phyloP scores from a whole-genome alignment of 2,797 vertebrate genomes.

The Sebastes matsubarae region DNA sequence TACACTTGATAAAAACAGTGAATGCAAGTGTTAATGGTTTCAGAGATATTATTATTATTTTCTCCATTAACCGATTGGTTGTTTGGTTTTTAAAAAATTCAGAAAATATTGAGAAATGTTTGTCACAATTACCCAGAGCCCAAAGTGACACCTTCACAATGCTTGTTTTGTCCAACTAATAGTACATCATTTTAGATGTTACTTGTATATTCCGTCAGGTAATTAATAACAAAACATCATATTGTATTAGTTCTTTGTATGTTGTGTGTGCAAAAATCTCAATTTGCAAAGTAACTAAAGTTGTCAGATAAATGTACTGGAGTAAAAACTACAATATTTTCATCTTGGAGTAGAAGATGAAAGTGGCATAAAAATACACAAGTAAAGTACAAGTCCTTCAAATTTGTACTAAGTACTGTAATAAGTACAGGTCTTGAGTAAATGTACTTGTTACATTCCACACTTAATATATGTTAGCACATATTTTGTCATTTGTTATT shows the following conservation, averaged over 20 bases:
- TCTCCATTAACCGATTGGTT: too few species aligned
- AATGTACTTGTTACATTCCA: too few species aligned
- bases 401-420: too few species aligned
- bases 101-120: rapidly evolving
- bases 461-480: too few species aligned
- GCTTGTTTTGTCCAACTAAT: neutral
- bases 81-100: too few species aligned
- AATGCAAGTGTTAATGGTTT: rapidly evolving
- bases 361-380: neutral
- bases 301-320: neutral
- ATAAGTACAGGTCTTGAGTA: too few species aligned
- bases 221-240: neutral
- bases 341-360: neutral
- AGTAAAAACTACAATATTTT: too few species aligned
- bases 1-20: neutral
- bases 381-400: too few species aligned
- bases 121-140: neutral
- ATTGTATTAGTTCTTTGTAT: neutral
- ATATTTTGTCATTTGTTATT: neutral
- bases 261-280: neutral
- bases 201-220: neutral
- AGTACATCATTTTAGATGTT: neutral
- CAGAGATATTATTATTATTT: neutral
- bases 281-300: neutral
- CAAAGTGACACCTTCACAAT: neutral